phyloP scores from a whole-genome alignment of 2,797 vertebrate species.

The Pristis pectinata region DNA sequence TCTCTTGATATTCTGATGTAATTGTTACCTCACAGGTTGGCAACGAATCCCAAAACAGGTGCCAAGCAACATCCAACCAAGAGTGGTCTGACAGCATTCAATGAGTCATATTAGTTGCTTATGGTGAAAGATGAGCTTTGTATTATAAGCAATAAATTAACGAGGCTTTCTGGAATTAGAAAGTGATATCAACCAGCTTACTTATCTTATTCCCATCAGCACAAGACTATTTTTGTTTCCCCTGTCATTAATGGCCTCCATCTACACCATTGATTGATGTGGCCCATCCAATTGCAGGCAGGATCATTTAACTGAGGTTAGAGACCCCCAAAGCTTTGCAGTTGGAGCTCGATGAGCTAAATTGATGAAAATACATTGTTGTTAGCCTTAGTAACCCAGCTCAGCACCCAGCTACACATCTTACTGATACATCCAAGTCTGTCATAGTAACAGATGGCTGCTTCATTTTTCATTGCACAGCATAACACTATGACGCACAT shows the following conservation, averaged over 20 bases:
- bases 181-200: not conserved
- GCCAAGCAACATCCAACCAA: conserved; percentile 7
- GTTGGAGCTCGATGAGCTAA: not conserved
- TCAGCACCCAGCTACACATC: not conserved
- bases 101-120: not conserved
- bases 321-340: not conserved
- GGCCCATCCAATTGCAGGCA: not conserved
- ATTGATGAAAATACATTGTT: not conserved
- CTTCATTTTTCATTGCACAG: not conserved
- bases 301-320: not conserved
- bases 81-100: not conserved
- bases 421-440: not conserved
- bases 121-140: conserved; percentile 17
- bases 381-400: not conserved
- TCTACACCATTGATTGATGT: not conserved
- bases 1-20: not conserved
- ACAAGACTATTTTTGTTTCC: not conserved
- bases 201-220: not conserved
- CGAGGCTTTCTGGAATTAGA: not conserved
- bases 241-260: not conserved
- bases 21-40: not conserved
- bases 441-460: not conserved
- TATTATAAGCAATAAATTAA: not conserved
- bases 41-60: not conserved
- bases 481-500: not conserved